Evolutionary conservation across 2,113 vertebrate species (phyloP).

Genomic region (Speoplatyrhinus poulsoni): DNA sequence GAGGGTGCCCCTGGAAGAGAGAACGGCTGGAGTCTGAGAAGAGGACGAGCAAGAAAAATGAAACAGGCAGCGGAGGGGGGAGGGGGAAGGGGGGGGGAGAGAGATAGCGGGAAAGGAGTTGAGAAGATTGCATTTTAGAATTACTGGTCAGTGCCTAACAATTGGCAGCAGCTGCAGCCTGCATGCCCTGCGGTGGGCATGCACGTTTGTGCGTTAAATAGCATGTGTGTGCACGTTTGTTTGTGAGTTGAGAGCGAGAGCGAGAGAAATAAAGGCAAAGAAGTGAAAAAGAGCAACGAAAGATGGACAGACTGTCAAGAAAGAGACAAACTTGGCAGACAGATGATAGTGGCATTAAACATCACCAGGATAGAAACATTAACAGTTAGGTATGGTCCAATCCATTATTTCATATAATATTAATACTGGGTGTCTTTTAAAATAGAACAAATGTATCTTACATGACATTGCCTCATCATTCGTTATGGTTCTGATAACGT

Average conservation of each 20-base stretch:
- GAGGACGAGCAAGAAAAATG: background rate
- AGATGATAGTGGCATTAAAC: constrained; percentile 40
- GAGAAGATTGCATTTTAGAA: constrained; percentile 78
- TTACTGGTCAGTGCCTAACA: constrained; percentile 76
- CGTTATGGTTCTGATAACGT: too few species aligned
- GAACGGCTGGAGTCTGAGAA: background rate
- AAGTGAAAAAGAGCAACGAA: background rate
- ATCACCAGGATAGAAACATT: constrained; percentile 68
- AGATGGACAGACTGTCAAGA: background rate
- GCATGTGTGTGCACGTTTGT: constrained; percentile 1
- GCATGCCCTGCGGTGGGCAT: constrained; percentile 63
- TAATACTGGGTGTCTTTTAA: too few species aligned
- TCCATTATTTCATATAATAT: too few species aligned
- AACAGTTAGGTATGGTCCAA: too few species aligned
- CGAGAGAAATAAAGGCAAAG: background rate
- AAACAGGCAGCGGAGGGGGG: background rate
- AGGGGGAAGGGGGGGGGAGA: background rate
- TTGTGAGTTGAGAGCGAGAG: background rate
- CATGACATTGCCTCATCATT: too few species aligned
- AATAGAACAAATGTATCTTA: too few species aligned
- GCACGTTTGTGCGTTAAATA: constrained; percentile 15
- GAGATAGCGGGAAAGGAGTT: constrained; percentile 53
- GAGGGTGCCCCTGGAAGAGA: constrained; percentile 44
- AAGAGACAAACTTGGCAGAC: background rate
- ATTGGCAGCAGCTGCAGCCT: constrained; percentile 76